Evolutionary conservation across 2,113 vertebrate species (phyloP), one percentile per base, ranked within the genome.

Genomic region (Gavialis gangeticus): DNA sequence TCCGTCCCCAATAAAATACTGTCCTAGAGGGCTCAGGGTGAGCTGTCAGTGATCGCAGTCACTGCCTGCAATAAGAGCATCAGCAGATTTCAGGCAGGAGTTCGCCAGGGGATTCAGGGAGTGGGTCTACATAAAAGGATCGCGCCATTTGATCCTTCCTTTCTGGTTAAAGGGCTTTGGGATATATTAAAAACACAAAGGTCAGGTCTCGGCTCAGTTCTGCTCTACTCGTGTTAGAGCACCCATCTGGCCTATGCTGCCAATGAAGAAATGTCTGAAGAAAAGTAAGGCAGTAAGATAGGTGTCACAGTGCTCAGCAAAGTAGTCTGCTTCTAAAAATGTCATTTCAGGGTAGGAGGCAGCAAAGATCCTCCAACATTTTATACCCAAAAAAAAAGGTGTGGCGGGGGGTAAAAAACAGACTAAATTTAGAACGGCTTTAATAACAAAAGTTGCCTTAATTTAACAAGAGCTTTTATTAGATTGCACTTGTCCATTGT

Each of bases 401-500:
- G 12, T 22, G 82, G 16, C 18, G 57, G 12, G 18, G 64, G 57
- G 12, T 28, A 5, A 1, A 5, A 24, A 69, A 85, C 5, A 78
- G 82, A 82, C 95, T 89, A 92, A 96, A 94, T 95, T 93, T 93
- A 92, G 97, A 96, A 95, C 97, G 87, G 75, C 55, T 82, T 88
- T 79, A 79, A 27, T 60, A 55, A 89, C 46, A 71, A 82, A 10
- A 86, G 85, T 84, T 89, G 86, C 91, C 93, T 97, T 75, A 96
- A 93, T 93, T 95, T 95, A 95, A 90, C 93, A 93, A 93, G 91
- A 84, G 93, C 94, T 97, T 97, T 98, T 96, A 97, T 97, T 97
- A 97, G 96, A 87, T 92, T 89, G 94, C 88, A 91, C 93, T 95
- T 95, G 94, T 98, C 97, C 89, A 37, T 14, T 0, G 88, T 98